Base-by-base conservation (phyloP, 2,113 vertebrate species). In the Poeciliopsis prolifica region DNA sequence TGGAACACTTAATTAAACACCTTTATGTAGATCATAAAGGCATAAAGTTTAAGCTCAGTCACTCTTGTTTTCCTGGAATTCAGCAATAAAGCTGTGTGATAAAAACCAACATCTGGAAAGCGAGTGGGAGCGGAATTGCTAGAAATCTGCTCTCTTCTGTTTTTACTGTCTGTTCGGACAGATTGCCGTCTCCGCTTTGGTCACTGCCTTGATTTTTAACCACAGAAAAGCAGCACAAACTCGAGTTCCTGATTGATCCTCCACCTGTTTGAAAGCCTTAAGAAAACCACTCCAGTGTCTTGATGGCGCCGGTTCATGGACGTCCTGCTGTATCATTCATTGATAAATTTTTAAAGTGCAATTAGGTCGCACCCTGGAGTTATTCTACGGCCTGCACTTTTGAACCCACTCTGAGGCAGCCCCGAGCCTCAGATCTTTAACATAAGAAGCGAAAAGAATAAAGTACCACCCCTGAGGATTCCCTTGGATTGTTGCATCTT, bases 311-410 rank as follows among this genome's bases (percentile, higher is more conserved):
- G 66, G 35, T 61, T 78, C 65, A 37, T 62, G 17, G 11, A 68
- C 65, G 30, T 65, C 64, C 74, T 72, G 35, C 29, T 61, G 37
- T 65, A 77, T 71, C 69, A 81, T 78, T 69, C 80, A 86, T 75
- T 86, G 81, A 90, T 89, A 44, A 60, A 73, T 80, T 77, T 89
- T 89, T 88, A 68, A 82, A 79, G 66, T 30, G 0, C 61, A 82
- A 85, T 88, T 84, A 86, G 68, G 61, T 75, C 77, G 62, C 60
- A 75, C 72, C 86, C 84, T 80, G 30, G 10, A 88, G 84, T 86
- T 61, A 67, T 62, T 31, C 31, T n/a, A 15, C 70, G 70, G 29
- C 77, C 82, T 88, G 82, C 54, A 84, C 84, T 87, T 78, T 0
- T 84, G 84, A 88, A 83, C 80, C 73, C 75, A n/a, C 61, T 77